Evolutionary conservation across 2,888 invertebrate genomes (phyloP).

Genomic region (Anorthoa munda): DNA sequence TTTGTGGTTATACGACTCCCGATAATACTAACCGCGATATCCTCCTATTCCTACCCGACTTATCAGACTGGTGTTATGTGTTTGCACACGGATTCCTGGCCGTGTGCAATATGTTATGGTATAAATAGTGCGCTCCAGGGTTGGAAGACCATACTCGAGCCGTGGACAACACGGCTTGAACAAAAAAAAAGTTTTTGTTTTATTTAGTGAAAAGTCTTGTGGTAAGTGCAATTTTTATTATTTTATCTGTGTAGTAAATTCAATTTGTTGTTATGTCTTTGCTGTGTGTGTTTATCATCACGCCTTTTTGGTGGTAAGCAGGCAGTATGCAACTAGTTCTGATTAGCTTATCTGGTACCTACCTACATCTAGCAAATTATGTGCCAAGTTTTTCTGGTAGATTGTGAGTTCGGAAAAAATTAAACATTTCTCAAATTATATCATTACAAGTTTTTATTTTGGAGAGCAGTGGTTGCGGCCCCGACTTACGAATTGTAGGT

Average conservation of each 20-base stretch:
- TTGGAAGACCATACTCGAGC: conserved; percentile 70
- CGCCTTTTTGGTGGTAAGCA: not conserved
- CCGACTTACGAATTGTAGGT: no score
- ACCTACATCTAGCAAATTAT: not conserved
- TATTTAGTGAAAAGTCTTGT: conserved; percentile 41
- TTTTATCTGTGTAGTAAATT: not conserved
- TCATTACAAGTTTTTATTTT: no score
- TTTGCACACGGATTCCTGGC: conserved; percentile 67
- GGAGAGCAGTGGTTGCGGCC: no score
- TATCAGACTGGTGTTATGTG: conserved; percentile 29
- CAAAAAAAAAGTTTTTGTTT: conserved; percentile 22
- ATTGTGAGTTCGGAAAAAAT: not conserved
- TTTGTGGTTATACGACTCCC: conserved; percentile 30
- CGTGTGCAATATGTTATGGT: conserved; percentile 60
- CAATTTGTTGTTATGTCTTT: not conserved
- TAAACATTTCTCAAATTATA: no score
- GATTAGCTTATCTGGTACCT: no score
- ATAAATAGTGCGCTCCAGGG: conserved; percentile 61
- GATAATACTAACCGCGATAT: conserved; percentile 54
- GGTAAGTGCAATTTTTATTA: conserved; percentile 50
- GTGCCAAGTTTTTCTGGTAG: not conserved
- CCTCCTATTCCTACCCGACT: conserved; percentile 32
- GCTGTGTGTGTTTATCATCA: not conserved
- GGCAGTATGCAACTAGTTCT: no score
- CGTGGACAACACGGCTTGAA: conserved; percentile 77